Conservation (phyloP, 2,797 vertebrate genomes). For the Sebastes hopkinsi region DNA sequence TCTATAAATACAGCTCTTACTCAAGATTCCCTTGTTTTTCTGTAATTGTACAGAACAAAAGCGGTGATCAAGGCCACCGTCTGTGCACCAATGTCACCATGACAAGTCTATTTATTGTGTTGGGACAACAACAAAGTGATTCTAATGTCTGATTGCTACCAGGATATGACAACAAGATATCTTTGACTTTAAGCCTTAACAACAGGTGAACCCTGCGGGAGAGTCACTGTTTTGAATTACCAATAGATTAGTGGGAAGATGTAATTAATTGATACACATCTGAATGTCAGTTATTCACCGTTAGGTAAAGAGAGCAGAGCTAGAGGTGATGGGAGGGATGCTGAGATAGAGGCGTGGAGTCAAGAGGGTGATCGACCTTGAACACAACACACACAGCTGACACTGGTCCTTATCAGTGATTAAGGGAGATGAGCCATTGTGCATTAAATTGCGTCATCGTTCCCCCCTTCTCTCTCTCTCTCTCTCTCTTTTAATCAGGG, state of each 20-base stretch:
- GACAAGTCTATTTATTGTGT: background rate
- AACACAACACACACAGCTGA: background rate
- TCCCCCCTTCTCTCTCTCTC: background rate
- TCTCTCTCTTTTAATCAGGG: constrained; percentile 32
- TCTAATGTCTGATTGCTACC: background rate
- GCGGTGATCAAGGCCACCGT: background rate
- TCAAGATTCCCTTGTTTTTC: background rate
- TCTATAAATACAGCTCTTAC: background rate
- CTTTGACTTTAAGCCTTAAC: constrained; percentile 6
- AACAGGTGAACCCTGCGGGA: background rate
- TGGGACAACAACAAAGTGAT: constrained; percentile 1
- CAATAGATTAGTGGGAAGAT: constrained; percentile 2
- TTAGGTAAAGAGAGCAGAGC: background rate
- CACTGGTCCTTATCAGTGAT: constrained; percentile 27
- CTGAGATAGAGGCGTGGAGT: background rate
- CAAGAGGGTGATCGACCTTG: constrained; percentile 11
- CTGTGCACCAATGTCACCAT: background rate
- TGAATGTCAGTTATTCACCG: constrained; percentile 3
- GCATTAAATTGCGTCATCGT: constrained; percentile 1
- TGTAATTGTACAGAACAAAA: background rate
- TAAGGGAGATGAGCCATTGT: constrained; percentile 15
- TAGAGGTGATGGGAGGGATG: background rate
- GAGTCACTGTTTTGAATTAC: background rate
- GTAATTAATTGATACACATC: constrained; percentile 39
- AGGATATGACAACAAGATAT: background rate